Evolutionary conservation across 2,113 vertebrate genomes (phyloP).

Genomic region (Oryzias celebensis): DNA sequence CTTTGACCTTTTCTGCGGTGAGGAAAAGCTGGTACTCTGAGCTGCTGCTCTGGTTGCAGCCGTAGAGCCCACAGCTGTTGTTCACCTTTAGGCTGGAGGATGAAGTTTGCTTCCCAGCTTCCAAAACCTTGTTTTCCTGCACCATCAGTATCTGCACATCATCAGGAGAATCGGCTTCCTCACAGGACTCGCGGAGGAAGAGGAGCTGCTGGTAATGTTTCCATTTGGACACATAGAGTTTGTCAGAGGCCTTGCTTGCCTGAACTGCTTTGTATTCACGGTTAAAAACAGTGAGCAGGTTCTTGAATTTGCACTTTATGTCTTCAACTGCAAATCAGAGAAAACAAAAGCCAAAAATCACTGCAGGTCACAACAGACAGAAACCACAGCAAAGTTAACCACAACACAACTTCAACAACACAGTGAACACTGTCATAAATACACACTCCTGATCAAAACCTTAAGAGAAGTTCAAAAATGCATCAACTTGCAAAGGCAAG

Average conservation of each 20-base stretch:
- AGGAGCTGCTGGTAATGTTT: constrained; percentile 64
- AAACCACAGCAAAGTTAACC: too few species aligned
- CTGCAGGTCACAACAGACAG: too few species aligned
- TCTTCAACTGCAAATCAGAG: constrained; percentile 53
- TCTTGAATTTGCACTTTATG: constrained; percentile 66
- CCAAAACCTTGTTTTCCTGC: constrained; percentile 18
- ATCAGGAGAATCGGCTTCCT: constrained; percentile 38
- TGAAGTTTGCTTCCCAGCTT: constrained; percentile 1
- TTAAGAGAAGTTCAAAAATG: too few species aligned
- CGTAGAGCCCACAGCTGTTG: constrained; percentile 20
- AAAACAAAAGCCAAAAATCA: too few species aligned
- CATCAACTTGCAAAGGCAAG: too few species aligned
- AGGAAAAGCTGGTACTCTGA: constrained; percentile 16
- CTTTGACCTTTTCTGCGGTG: neutral
- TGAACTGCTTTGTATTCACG: constrained; percentile 51
- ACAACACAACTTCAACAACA: too few species aligned
- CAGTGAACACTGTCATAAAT: too few species aligned
- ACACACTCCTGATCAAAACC: too few species aligned
- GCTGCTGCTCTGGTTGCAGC: constrained; percentile 19
- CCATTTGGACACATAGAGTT: constrained; percentile 56
- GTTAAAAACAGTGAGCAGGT: constrained; percentile 64
- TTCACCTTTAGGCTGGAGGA: constrained; percentile 12
- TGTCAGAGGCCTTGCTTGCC: constrained; percentile 14
- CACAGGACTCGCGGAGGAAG: constrained; percentile 55
- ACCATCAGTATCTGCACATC: constrained; percentile 6